Percentiles rank a stretch among this genome's conserved stretches.
Conservation (phyloP, 2,113 vertebrate genomes). For the Esox niger region DNA sequence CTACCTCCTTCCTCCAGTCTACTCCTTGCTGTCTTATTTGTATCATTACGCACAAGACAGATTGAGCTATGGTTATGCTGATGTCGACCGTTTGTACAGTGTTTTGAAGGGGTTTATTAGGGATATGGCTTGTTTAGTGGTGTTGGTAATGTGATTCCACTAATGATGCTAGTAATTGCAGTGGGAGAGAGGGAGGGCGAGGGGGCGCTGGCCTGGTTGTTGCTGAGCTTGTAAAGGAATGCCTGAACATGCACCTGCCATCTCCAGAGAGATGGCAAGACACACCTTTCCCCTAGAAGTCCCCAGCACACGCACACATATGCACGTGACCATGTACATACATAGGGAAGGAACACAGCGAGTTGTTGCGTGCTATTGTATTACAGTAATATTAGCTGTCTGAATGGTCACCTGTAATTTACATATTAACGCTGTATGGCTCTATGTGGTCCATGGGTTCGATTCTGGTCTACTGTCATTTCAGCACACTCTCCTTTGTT, state of each 20-base stretch:
- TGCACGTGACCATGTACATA: neutral
- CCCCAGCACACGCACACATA: slow-evolving; percentile 25
- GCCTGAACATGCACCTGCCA: slow-evolving; percentile 75
- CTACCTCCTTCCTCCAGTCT: too few relatives aligned
- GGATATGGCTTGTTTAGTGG: slow-evolving; percentile 45
- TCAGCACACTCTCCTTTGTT: too few relatives aligned
- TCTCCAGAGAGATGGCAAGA: slow-evolving; percentile 66
- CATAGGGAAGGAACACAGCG: neutral
- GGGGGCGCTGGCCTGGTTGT: slow-evolving; percentile 50
- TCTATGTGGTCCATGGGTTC: too few relatives aligned
- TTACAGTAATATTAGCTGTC: too few relatives aligned
- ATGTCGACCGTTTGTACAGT: slow-evolving; percentile 25
- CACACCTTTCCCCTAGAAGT: slow-evolving; percentile 38
- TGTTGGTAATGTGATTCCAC: slow-evolving; percentile 54
- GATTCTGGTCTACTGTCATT: too few relatives aligned
- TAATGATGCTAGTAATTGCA: slow-evolving; percentile 70
- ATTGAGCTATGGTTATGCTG: slow-evolving; percentile 22
- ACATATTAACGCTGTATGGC: too few relatives aligned
- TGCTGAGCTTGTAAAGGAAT: slow-evolving; percentile 69
- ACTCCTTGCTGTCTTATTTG: neutral
- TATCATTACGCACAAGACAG: neutral
- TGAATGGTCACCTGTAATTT: too few relatives aligned
- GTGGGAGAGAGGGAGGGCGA: slow-evolving; percentile 53
- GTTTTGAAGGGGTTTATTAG: slow-evolving; percentile 39
- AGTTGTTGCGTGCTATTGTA: neutral